Percentiles rank a stretch among this genome's conserved stretches.
Conservation (phyloP, 2,797 vertebrate genomes). For the Sparus aurata region DNA sequence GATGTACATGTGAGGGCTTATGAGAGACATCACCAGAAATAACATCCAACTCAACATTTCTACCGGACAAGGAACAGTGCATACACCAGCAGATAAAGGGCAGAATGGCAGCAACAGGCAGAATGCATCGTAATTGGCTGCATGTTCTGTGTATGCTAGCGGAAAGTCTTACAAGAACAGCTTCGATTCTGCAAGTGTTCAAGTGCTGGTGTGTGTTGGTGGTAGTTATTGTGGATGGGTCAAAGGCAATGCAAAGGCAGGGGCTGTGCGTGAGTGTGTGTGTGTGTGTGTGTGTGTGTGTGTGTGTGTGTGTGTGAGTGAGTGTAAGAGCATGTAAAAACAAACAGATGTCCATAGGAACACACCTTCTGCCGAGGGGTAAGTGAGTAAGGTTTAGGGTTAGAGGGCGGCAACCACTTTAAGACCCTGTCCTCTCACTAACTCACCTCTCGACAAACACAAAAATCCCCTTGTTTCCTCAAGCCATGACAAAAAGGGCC, state of each 20-base stretch:
- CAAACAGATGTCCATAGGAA: constrained; percentile 38
- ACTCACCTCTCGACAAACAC: not conserved
- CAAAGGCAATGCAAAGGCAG: not conserved
- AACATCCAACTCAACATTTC: constrained; percentile 57
- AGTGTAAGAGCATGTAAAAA: constrained; percentile 29
- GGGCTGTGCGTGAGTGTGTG: not conserved
- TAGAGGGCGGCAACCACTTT: constrained; percentile 48
- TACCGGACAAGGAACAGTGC: constrained; percentile 17
- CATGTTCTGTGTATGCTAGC: constrained; percentile 35
- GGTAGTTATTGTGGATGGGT: not conserved
- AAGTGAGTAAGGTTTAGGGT: constrained; percentile 29
- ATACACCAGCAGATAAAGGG: constrained; percentile 28
- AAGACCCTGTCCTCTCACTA: not conserved
- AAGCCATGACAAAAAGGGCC: not conserved
- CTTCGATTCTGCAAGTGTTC: constrained; percentile 18
- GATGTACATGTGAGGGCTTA: constrained; percentile 70
- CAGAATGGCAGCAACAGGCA: constrained; percentile 50
- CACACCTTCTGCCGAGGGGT: constrained; percentile 34
- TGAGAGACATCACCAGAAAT: constrained; percentile 62
- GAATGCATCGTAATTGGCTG: constrained; percentile 31
- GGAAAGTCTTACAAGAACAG: constrained; percentile 37
- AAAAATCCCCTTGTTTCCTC: not conserved
- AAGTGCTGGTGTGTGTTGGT: not conserved
- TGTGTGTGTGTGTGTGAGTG: not conserved
- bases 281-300: not conserved